phyloP scores from a whole-genome alignment of 1,140 invertebrate species.

The Bombus sibiricus region DNA sequence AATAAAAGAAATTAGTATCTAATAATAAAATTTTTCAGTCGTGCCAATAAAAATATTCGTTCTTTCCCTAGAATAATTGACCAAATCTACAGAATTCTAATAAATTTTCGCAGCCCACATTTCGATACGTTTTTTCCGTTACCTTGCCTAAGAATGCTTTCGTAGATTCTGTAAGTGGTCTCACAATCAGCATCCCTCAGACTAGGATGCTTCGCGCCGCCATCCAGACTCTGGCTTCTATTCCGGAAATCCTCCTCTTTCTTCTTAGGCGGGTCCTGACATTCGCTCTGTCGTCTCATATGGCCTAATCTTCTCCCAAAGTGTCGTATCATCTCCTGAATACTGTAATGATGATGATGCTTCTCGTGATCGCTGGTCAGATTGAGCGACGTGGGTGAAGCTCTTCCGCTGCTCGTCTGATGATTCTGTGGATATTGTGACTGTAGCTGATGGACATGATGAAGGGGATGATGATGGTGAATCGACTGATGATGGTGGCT shows the following conservation, averaged over 20 bases:
- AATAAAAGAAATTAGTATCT: too few species aligned
- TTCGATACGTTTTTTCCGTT: constrained; percentile 61
- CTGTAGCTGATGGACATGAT: constrained; percentile 68
- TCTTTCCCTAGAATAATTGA: too few species aligned
- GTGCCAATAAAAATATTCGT: too few species aligned
- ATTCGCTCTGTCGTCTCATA: constrained; percentile 81
- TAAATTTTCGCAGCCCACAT: too few species aligned
- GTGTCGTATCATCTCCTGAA: constrained; percentile 88
- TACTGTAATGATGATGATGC: constrained; percentile 79
- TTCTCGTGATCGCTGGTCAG: constrained; percentile 75
- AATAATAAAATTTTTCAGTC: too few species aligned
- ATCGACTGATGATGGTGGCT: constrained; percentile 62
- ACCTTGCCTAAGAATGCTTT: constrained; percentile 92
- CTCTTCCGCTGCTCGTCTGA: constrained; percentile 68
- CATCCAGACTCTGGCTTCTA: constrained; percentile 90
- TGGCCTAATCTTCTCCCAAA: constrained; percentile 85
- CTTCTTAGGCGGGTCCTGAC: constrained; percentile 81
- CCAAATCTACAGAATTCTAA: too few species aligned
- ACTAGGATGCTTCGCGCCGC: constrained; percentile 81
- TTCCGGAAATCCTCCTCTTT: constrained; percentile 86
- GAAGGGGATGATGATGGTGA: constrained; percentile 64
- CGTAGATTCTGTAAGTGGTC: constrained; percentile 91
- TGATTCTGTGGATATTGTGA: constrained; percentile 21
- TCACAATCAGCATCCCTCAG: constrained; percentile 87
- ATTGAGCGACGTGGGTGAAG: constrained; percentile 69